Evolutionary conservation across 2,888 invertebrate genomes (phyloP).

Genomic region (Athalia cordata): DNA sequence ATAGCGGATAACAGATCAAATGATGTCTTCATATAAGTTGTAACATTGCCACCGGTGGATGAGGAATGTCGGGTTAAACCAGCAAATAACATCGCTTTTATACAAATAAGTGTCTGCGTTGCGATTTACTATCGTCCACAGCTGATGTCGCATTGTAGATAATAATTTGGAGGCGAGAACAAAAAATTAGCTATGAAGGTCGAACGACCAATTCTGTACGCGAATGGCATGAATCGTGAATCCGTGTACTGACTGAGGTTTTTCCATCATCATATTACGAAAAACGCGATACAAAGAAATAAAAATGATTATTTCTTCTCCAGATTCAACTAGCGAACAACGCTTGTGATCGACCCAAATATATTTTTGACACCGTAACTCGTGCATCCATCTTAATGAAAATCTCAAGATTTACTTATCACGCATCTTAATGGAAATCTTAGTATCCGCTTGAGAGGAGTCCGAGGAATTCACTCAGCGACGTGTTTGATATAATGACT

Average conservation of each 20-base stretch:
- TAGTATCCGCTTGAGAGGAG: background rate
- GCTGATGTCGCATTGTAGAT: slow-evolving; percentile 19
- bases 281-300: no score
- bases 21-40: slow-evolving; percentile 18
- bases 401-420: no score
- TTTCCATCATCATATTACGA: no score
- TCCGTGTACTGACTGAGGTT: no score
- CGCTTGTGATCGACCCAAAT: background rate
- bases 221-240: background rate
- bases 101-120: slow-evolving; percentile 12
- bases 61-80: slow-evolving; percentile 38
- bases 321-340: background rate
- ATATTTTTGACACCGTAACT: background rate
- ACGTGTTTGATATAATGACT: background rate
- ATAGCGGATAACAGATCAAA: slow-evolving; percentile 19
- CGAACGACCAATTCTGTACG: slow-evolving; percentile 4
- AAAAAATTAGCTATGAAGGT: slow-evolving; percentile 28
- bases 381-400: background rate
- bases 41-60: slow-evolving; percentile 31
- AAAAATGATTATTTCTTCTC: no score
- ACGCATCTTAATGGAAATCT: background rate
- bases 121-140: slow-evolving; percentile 26
- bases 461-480: background rate
- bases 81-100: slow-evolving; percentile 15
- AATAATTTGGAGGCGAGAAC: slow-evolving; percentile 6